A percentile compares a stretch with the other conserved stretches of the same genome.
Conservation (phyloP, 2,888 invertebrate genomes). For the Acleris sparsana region DNA sequence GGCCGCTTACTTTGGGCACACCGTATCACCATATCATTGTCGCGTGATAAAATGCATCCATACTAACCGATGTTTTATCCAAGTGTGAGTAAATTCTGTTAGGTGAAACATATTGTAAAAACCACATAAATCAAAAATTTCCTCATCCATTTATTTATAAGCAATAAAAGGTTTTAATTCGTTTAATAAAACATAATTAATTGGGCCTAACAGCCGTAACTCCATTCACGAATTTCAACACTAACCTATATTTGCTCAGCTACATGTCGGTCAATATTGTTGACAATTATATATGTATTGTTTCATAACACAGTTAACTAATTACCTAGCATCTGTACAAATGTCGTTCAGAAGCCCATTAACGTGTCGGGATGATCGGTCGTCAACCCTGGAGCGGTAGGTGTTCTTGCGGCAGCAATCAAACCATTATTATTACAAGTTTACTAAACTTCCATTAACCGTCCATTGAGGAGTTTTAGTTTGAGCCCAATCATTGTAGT, state of each 20-base stretch:
- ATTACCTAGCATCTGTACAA: conserved; percentile 49
- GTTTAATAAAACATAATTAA: conserved; percentile 15
- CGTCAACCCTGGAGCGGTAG: conserved; percentile 55
- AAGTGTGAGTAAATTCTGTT: too few relatives aligned
- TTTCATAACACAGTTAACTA: conserved; percentile 39
- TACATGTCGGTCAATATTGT: conserved; percentile 40
- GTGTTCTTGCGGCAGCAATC: conserved; percentile 48
- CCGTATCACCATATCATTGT: too few relatives aligned
- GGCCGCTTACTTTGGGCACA: too few relatives aligned
- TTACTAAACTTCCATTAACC: conserved; percentile 51
- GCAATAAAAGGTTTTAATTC: conserved; percentile 19
- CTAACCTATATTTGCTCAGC: conserved; percentile 35
- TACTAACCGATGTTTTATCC: too few relatives aligned
- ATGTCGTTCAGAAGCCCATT: conserved; percentile 28
- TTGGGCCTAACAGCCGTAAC: conserved; percentile 16
- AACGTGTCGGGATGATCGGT: conserved; percentile 33
- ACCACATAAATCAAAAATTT: neutral
- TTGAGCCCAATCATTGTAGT: conserved; percentile 61
- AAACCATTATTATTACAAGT: conserved; percentile 50
- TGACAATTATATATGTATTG: conserved; percentile 39
- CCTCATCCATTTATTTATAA: neutral
- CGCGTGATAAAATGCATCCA: too few relatives aligned
- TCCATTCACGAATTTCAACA: conserved; percentile 28
- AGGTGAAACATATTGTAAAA: too few relatives aligned
- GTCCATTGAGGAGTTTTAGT: conserved; percentile 62